Percentiles rank a stretch among this genome's conserved stretches.
These are phyloP conservation scores for Remorina albescens DNA, from an alignment of 2,797 vertebrate genomes.

Conservation along the genomic window DNA sequence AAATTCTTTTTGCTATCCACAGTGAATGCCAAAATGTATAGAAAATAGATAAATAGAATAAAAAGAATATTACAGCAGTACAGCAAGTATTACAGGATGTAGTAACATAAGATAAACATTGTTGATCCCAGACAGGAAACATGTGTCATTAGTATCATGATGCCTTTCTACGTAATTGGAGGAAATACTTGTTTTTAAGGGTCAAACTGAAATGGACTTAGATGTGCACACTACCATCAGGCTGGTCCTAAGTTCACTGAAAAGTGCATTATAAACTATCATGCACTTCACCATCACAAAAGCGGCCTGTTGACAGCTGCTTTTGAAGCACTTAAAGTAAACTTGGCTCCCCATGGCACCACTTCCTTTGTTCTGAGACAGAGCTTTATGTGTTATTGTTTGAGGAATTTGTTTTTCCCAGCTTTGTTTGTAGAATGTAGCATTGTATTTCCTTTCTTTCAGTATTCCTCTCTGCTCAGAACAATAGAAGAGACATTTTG, in stretches of 20 bases:
- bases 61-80: too few relatives aligned
- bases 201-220: not conserved
- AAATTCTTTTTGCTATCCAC: too few relatives aligned
- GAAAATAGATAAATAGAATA: too few relatives aligned
- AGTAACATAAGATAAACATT: not conserved
- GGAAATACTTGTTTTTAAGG: not conserved
- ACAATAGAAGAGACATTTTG: slow-evolving; percentile 40
- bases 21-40: too few relatives aligned
- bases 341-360: not conserved
- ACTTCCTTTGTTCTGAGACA: slow-evolving; percentile 20
- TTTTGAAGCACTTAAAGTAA: not conserved
- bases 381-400: slow-evolving; percentile 17
- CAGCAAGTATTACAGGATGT: too few relatives aligned
- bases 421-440: slow-evolving; percentile 17
- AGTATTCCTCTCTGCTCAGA: slow-evolving; percentile 27
- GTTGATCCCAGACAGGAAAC: not conserved
- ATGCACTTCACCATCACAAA: not conserved
- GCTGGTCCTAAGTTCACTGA: not conserved
- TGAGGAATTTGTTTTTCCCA: slow-evolving; percentile 7
- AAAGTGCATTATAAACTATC: not conserved
- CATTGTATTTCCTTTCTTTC: slow-evolving; percentile 19
- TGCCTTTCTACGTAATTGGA: not conserved
- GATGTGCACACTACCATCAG: not conserved
- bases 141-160: not conserved
- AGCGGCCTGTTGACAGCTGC: not conserved